Percentiles rank a stretch among this genome's conserved stretches.
Evolutionary conservation across 1,140 invertebrate species (phyloP).

Genomic region (Anagrus nilaparvatae): DNA sequence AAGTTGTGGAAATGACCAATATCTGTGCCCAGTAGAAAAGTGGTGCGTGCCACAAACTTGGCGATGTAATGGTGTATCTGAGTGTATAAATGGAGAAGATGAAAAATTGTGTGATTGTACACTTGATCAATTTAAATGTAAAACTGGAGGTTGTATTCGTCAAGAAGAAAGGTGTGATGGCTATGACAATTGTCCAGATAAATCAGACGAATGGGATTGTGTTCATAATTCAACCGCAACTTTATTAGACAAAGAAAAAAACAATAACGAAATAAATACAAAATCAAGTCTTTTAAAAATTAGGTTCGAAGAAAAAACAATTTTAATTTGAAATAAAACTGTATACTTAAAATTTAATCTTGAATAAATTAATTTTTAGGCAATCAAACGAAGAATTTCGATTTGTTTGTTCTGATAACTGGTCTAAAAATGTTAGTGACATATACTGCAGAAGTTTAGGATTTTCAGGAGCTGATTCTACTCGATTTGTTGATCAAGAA

Average conservation of each 20-base stretch:
- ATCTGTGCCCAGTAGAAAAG: constrained; percentile 45
- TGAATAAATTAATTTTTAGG: constrained; percentile 21
- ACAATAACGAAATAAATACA: constrained; percentile 16
- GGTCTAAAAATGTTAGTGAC: constrained; percentile 45
- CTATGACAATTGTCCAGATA: constrained; percentile 49
- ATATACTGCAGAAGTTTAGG: constrained; percentile 46
- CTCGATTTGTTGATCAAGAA: constrained; percentile 26
- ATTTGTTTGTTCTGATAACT: constrained; percentile 44
- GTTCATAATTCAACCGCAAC: constrained; percentile 20
- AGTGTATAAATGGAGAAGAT: constrained; percentile 56
- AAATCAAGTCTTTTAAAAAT: constrained; percentile 28
- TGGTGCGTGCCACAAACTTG: constrained; percentile 47
- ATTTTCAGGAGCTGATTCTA: constrained; percentile 37
- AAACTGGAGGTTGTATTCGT: constrained; percentile 49
- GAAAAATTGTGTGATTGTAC: constrained; percentile 51
- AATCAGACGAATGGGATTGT: constrained; percentile 56
- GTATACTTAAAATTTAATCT: constrained; percentile 9
- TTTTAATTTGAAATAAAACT: constrained; percentile 17
- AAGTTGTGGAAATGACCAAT: constrained; percentile 47
- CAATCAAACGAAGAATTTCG: constrained; percentile 35
- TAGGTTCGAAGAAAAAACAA: constrained; percentile 22
- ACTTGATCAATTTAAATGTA: constrained; percentile 47
- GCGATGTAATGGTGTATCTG: constrained; percentile 51
- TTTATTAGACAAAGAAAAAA: constrained; percentile 14
- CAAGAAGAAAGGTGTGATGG: constrained; percentile 48